Evolutionary conservation across 2,797 vertebrate species (phyloP).

Genomic region (Oreochromis grahami): DNA sequence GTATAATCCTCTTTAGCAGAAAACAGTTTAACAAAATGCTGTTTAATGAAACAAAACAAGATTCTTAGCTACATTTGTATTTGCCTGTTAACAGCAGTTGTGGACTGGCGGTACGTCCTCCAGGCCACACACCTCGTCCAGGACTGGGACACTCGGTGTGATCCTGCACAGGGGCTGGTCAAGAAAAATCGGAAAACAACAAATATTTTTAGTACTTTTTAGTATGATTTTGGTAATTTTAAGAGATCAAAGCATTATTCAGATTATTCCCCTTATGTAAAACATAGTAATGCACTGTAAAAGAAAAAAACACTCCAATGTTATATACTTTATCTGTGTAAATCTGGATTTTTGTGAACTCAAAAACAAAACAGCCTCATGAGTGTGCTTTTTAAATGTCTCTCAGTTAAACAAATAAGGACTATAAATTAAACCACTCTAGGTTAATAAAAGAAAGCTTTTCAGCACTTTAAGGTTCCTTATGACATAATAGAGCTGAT

Average conservation of each 20-base stretch:
- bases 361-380: not conserved
- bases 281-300: not conserved
- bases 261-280: not conserved
- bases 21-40: not conserved
- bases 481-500: not conserved
- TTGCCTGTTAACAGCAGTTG: not conserved
- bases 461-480: not conserved
- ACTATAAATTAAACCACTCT: not conserved
- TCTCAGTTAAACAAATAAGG: not conserved
- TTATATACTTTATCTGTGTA: not conserved
- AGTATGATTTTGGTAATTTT: no score
- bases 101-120: not conserved
- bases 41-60: not conserved
- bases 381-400: not conserved
- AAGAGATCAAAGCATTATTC: no score
- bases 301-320: not conserved
- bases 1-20: not conserved
- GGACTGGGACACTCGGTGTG: not conserved
- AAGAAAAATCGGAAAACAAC: no score
- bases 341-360: not conserved
- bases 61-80: not conserved
- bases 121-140: not conserved
- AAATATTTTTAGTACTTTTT: no score
- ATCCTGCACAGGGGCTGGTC: not conserved
- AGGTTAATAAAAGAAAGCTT: not conserved